Evolutionary conservation across 2,113 vertebrate species (phyloP).

Genomic region (Ptilonorhynchus violaceus): DNA sequence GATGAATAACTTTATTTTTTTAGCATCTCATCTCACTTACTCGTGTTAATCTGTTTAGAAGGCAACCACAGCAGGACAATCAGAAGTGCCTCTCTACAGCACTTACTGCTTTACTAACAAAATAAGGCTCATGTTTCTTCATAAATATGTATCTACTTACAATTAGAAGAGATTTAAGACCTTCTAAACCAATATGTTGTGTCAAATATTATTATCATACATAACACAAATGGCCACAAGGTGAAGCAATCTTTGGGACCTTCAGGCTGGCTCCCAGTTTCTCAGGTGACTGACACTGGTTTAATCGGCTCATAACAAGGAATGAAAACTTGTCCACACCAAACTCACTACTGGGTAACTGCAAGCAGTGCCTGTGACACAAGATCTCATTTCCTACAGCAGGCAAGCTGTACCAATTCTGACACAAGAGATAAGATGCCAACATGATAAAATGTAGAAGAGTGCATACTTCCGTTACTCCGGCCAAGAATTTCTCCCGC

Average conservation of each 20-base stretch:
- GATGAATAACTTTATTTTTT: neutral
- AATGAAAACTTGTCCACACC: neutral
- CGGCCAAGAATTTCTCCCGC: conserved; percentile 81
- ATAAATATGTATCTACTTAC: neutral
- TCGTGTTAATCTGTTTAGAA: neutral
- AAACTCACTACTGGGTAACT: neutral
- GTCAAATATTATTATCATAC: neutral
- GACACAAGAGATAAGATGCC: neutral
- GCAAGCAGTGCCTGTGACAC: neutral
- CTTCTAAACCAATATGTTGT: neutral
- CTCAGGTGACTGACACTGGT: neutral
- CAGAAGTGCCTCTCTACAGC: neutral
- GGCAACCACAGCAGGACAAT: accelerated
- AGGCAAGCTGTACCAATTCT: neutral
- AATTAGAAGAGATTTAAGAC: neutral
- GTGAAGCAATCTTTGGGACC: neutral
- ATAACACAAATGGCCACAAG: neutral
- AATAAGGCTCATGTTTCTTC: neutral
- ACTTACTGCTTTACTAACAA: neutral
- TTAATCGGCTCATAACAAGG: neutral
- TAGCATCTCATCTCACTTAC: neutral
- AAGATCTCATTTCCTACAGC: neutral
- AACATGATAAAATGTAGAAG: neutral
- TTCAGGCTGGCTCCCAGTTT: neutral
- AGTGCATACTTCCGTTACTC: conserved; percentile 78